Base-by-base conservation (phyloP, 2,888 invertebrate species). In the Harpalus rufipes region DNA sequence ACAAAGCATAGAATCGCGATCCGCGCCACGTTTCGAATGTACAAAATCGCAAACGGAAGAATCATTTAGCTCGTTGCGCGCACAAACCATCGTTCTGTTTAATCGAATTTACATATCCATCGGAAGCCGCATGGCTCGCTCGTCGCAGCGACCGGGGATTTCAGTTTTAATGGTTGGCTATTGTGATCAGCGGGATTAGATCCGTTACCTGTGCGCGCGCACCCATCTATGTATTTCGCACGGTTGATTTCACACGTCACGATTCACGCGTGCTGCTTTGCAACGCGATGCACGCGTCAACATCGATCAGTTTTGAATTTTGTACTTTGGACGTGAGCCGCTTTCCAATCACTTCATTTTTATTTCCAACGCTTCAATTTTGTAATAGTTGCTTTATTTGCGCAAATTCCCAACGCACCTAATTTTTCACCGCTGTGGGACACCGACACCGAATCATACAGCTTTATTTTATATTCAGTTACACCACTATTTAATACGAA, bases 31-130 rank as follows among this genome's bases (percentile, higher is more conserved):
- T 32, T 41, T 72, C 82, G 82, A 72, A 68, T 82, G 72, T 61
- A 76, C 83, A 83, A 83, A 83, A 83, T 83, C 83, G 83, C 56
- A 72, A 72, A 83, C 84, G 84, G 84, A 84, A 84, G 84, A 84
- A 84, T 84, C 84, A 84, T 84, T 84, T 84, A 78, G 84, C 84
- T 84, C 84, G 84, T 84, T 84, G 84, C 56, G 41, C 84, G 58
- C 65, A 51, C 61, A 61, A 59, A 83, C 44, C 83, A 83, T 59
- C 61, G 39, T 84, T 76, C 78, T 84, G 84, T 84, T 84, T 84
- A 84, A 84, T 84, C 84, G 84, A 84, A 84, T 84, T 84, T 84
- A 84, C 84, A 84, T 84, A 84, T 84, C 76, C 84, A 84, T 84
- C 84, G 84, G 78, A 84, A 76, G 80, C 61, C 80, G 39, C 80